phyloP scores from a whole-genome alignment of 2,888 invertebrate species.

The Aricia artaxerxes region DNA sequence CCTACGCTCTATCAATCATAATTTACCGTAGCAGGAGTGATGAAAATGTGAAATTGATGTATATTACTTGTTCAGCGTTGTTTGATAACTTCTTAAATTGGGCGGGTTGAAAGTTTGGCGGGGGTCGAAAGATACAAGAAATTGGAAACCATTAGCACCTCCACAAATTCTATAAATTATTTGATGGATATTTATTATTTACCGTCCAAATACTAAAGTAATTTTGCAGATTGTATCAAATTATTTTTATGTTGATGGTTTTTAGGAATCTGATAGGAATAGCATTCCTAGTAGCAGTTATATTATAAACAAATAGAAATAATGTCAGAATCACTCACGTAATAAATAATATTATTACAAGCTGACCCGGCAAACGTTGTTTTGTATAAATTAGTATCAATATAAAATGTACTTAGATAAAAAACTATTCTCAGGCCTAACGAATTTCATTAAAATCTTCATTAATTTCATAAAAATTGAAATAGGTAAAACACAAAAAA shows the following conservation, averaged over 20 bases:
- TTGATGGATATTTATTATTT: background rate
- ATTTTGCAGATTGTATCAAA: background rate
- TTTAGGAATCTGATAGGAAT: background rate
- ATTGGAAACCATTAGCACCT: background rate
- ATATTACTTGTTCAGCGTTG: background rate
- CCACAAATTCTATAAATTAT: background rate
- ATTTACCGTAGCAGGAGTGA: slow-evolving; percentile 19
- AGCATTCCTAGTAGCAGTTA: too few species aligned
- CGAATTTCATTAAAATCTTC: too few species aligned
- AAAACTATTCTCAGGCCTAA: too few species aligned
- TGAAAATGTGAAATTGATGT: slow-evolving; percentile 25
- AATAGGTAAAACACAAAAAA: too few species aligned
- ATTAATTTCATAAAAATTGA: too few species aligned
- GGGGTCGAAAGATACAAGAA: background rate
- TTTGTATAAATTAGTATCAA: too few species aligned
- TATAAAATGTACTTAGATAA: too few species aligned
- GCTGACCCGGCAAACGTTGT: too few species aligned
- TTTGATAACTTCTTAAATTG: slow-evolving; percentile 24
- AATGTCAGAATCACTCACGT: too few species aligned
- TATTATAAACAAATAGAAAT: too few species aligned
- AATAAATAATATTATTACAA: too few species aligned
- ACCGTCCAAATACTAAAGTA: background rate
- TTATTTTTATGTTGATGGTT: background rate
- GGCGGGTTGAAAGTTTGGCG: background rate
- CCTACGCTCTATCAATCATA: slow-evolving; percentile 20